Evolutionary conservation across 2,797 vertebrate genomes (phyloP).

Genomic region (Pseudopleuronectes americanus): DNA sequence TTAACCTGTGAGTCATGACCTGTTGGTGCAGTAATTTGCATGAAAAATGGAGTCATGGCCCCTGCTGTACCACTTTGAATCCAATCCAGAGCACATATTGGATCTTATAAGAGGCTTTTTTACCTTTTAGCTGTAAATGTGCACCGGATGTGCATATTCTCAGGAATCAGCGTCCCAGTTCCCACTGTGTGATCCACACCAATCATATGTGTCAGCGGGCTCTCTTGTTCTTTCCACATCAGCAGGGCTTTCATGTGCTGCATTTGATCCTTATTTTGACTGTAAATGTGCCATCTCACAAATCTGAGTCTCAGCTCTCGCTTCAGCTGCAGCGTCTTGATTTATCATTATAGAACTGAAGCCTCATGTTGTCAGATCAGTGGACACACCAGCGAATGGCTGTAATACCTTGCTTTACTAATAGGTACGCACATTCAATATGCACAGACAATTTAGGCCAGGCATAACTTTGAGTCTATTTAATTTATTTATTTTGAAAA

Average conservation of each 20-base stretch:
- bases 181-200: not conserved
- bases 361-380: slow-evolving; percentile 34
- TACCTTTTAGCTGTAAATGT: slow-evolving; percentile 1
- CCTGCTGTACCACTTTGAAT: not conserved
- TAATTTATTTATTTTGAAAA: slow-evolving; percentile 27
- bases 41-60: not conserved
- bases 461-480: slow-evolving; percentile 15
- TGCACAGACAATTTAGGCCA: slow-evolving; percentile 5
- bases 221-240: slow-evolving; percentile 3
- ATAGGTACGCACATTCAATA: slow-evolving; percentile 24
- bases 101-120: not conserved
- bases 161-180: slow-evolving; percentile 5
- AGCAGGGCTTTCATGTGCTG: slow-evolving; percentile 19
- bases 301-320: not conserved
- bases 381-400: slow-evolving; percentile 11
- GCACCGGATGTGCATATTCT: not conserved
- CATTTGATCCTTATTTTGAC: slow-evolving; percentile 11
- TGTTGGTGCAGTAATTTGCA: not conserved
- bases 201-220: slow-evolving; percentile 19
- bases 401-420: slow-evolving; percentile 37
- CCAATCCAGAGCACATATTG: not conserved
- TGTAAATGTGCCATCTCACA: slow-evolving; percentile 8
- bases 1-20: slow-evolving; percentile 1
- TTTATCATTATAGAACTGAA: slow-evolving; percentile 17
- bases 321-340: slow-evolving; percentile 20